Base-by-base conservation (phyloP, 2,888 invertebrate species). In the Lordiphosa andalusiaca region DNA sequence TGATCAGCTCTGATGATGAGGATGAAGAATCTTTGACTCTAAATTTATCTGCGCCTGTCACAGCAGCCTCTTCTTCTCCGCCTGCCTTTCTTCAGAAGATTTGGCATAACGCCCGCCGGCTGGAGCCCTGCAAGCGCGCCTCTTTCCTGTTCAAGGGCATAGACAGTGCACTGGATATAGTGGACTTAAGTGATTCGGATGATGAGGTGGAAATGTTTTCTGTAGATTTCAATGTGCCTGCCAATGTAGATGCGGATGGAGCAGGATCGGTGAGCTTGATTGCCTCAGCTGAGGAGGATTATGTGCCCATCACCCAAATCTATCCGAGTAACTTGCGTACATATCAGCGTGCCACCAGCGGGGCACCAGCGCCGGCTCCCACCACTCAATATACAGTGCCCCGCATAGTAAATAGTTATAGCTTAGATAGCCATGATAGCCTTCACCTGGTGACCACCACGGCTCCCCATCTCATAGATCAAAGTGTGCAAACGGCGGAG, bases 161-260 rank as follows among this genome's bases (percentile, higher is more conserved):
- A 25, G 84, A 77, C 12, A 71, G 37, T 37, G 47, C 63, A 0
- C 37, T 68, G 5, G 77, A 77, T 37, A 82, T 77, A 9, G 66
- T 77, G 0, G 84, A 77, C 50, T 47, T 77, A 36, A 71, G 73
- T 19, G 84, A 77, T 16, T 77, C 77, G 30, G 84, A 75, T n/a
- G 71, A 71, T 6, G 84, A 84, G 12, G 60, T 69, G 48, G 83
- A 83, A 50, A 71, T 77, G 84, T 77, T 77, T 30, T 81, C 84
- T 0, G 64, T 84, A 0, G 59, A 77, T 21, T 77, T 84, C 5
- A 84, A 61, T 65, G 77, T 77, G 48, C 74, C 81, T 7, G 77
- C 77, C 19, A 81, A 69, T 54, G 84, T 84, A 5, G 77, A 77
- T 44, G 53, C 51, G 10, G 55, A 19, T 13, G 67, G 56, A 5